Conservation (phyloP, 92 coral and sea anemone genomes). For the Plumapathes pennacea region DNA sequence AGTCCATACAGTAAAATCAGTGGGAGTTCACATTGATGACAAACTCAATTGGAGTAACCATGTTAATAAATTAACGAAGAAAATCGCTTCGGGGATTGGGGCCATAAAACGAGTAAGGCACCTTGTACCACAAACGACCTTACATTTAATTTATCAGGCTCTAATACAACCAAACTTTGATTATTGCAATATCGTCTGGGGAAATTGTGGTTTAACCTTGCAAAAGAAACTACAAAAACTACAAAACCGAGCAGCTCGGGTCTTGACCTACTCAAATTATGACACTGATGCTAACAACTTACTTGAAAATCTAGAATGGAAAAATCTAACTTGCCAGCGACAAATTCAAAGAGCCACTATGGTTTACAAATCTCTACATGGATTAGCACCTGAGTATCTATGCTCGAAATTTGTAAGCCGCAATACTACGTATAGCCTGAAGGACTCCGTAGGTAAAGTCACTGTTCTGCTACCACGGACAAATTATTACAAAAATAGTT, state of each 20-base stretch:
- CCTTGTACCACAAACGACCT: slow-evolving; percentile 28
- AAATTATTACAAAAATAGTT: slow-evolving; percentile 33
- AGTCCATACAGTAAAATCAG: slow-evolving; percentile 22
- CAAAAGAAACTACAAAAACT: slow-evolving; percentile 17
- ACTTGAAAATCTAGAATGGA: slow-evolving; percentile 31
- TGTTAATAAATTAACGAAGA: slow-evolving; percentile 21
- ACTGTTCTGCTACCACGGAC: slow-evolving; percentile 38
- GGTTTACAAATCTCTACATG: slow-evolving; percentile 35
- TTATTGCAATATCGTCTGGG: slow-evolving; percentile 32
- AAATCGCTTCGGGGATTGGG: slow-evolving; percentile 31
- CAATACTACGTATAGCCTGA: slow-evolving; percentile 19
- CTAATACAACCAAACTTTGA: slow-evolving; percentile 38
- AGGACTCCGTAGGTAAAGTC: slow-evolving; percentile 46
- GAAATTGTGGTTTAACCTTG: slow-evolving; percentile 28
- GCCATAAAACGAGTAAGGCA: slow-evolving; percentile 26
- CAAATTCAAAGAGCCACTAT: slow-evolving; percentile 11
- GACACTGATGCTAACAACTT: slow-evolving; percentile 33
- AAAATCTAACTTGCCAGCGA: slow-evolving; percentile 24
- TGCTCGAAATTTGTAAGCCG: slow-evolving; percentile 16
- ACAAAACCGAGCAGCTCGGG: slow-evolving; percentile 45
- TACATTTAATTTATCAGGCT: slow-evolving; percentile 19
- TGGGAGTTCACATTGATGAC: slow-evolving; percentile 36
- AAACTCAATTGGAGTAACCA: slow-evolving; percentile 28
- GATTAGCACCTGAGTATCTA: slow-evolving; percentile 20
- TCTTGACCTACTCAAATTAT: slow-evolving; percentile 23